Percentiles rank a stretch among this genome's conserved stretches.
Conservation (phyloP, 2,113 vertebrate species). For the Dasyprocta punctata region DNA sequence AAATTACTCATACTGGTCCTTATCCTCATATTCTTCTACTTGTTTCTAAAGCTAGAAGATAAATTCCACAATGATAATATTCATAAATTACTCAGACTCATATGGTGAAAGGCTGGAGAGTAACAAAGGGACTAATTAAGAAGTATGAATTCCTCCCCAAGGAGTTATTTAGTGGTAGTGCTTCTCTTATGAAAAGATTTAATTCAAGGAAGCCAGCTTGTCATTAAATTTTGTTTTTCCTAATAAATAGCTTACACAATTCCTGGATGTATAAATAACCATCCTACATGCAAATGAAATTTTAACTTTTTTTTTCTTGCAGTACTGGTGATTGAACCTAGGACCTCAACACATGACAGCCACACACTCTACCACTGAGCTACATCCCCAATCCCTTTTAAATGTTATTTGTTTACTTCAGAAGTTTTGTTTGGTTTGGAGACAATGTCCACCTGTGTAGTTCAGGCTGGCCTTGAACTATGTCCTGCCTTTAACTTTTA, state of each 20-base stretch:
- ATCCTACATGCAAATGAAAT: not conserved
- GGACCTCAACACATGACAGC: not conserved
- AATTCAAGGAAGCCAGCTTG: not conserved
- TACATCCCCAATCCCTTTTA: not conserved
- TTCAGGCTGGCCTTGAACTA: not conserved
- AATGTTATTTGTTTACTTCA: not conserved
- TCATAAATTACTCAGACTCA: not conserved
- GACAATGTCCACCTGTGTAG: not conserved
- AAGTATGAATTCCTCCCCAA: slow-evolving; percentile 55
- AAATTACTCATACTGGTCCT: not conserved
- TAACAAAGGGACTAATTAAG: slow-evolving; percentile 67
- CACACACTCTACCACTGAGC: not conserved
- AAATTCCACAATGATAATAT: slow-evolving; percentile 10
- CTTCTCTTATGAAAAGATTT: slow-evolving; percentile 40
- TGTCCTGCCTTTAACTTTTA: not conserved
- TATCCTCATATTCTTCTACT: not conserved
- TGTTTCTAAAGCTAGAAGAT: slow-evolving; percentile 50
- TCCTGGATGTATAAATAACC: not conserved
- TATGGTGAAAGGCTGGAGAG: slow-evolving; percentile 15
- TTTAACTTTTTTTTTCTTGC: not conserved
- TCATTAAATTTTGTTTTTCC: slow-evolving; percentile 14
- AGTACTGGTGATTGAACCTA: not conserved
- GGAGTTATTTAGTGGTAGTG: slow-evolving; percentile 56
- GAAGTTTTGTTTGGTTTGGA: not conserved
- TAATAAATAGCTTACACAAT: slow-evolving; percentile 7